phyloP scores from a whole-genome alignment of 2,113 vertebrate species.

The Cyprinodon tularosa region DNA sequence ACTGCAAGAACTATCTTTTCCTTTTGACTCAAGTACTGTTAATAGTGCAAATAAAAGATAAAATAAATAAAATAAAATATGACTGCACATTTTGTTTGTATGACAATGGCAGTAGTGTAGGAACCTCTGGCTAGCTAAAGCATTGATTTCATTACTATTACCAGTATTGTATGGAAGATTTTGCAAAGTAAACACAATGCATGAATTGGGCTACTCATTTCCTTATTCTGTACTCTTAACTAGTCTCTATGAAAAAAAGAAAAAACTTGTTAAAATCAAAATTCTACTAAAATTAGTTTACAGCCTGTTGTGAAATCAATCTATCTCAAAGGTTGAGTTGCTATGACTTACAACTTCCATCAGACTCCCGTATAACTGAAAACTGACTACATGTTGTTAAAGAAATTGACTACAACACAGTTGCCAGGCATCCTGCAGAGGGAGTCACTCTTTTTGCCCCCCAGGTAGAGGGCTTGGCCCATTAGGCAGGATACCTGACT shows the following conservation, averaged over 20 bases:
- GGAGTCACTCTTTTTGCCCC: conserved; percentile 54
- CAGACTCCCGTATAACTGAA: conserved; percentile 47
- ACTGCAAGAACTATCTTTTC: too few species aligned
- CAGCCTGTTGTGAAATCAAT: conserved; percentile 18
- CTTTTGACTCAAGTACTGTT: too few species aligned
- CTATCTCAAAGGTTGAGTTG: conserved; percentile 25
- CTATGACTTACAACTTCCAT: conserved; percentile 43
- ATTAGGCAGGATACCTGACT: conserved; percentile 48
- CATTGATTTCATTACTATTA: too few species aligned
- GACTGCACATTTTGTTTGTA: too few species aligned
- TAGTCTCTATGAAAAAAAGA: conserved; percentile 30
- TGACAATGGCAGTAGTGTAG: too few species aligned
- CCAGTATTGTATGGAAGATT: too few species aligned
- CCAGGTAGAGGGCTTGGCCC: conserved; percentile 41
- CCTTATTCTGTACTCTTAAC: neutral
- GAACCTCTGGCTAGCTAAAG: too few species aligned
- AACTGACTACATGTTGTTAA: conserved; percentile 59
- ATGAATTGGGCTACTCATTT: too few species aligned
- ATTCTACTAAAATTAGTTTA: conserved; percentile 40
- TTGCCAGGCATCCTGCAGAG: conserved; percentile 49
- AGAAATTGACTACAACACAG: conserved; percentile 57
- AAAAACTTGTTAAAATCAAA: conserved; percentile 42
- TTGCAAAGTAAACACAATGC: too few species aligned
- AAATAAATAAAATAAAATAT: too few species aligned
- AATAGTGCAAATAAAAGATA: too few species aligned